phyloP scores from a whole-genome alignment of 2,113 vertebrate species.

The Sphyrna mokarran region DNA sequence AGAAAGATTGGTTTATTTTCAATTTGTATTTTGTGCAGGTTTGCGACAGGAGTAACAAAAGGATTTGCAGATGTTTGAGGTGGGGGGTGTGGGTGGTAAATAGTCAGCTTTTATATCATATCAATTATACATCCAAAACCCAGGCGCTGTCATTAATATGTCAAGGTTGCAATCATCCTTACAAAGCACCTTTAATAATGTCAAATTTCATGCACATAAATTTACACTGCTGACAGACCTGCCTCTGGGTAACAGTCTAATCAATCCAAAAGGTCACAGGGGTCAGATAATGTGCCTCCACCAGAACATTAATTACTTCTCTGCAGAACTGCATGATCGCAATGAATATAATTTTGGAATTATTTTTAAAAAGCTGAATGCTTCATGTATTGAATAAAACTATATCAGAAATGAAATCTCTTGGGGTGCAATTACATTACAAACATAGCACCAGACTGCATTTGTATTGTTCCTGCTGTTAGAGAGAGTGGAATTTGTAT shows the following conservation, averaged over 20 bases:
- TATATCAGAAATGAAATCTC: neutral
- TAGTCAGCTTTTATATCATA: neutral
- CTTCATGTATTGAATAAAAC: neutral
- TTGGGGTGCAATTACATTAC: neutral
- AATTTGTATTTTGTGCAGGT: neutral
- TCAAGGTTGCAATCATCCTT: slow-evolving; percentile 9
- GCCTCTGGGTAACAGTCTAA: neutral
- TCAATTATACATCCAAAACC: neutral
- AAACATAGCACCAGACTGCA: neutral
- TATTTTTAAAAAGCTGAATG: neutral
- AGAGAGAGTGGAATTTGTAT: neutral
- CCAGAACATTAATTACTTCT: neutral
- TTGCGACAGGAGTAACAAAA: neutral
- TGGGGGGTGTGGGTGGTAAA: neutral
- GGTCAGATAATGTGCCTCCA: slow-evolving; percentile 7
- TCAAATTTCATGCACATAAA: neutral
- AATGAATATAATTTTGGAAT: neutral
- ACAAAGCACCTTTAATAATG: neutral
- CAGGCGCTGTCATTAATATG: neutral
- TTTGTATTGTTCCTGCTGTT: neutral
- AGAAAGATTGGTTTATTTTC: neutral
- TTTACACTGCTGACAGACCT: neutral
- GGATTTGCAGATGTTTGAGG: neutral
- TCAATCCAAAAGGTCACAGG: neutral
- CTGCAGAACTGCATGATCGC: neutral